These are phyloP conservation scores for Standfussiana lucernea DNA, from an alignment of 2,888 invertebrate species.

Conservation along the genomic window DNA sequence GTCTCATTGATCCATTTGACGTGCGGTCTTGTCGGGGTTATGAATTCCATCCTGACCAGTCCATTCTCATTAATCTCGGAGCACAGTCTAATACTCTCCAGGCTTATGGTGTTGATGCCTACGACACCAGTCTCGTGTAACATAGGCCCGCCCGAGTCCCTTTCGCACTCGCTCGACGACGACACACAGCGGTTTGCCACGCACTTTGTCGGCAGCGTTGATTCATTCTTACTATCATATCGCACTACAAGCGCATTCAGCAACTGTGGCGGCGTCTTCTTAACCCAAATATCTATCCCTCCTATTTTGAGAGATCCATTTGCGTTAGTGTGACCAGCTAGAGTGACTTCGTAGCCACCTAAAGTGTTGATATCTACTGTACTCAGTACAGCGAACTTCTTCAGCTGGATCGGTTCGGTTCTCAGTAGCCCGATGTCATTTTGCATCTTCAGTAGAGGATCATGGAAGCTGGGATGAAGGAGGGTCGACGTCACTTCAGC, in stretches of 20 bases:
- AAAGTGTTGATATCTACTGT: constrained; percentile 40
- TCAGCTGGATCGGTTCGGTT: constrained; percentile 30
- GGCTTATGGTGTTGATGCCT: constrained; percentile 47
- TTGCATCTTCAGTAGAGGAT: constrained; percentile 24
- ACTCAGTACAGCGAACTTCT: constrained; percentile 36
- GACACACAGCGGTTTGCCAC: constrained; percentile 25
- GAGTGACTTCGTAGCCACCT: constrained; percentile 17
- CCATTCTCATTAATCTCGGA: constrained; percentile 15
- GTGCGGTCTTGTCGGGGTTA: constrained; percentile 43
- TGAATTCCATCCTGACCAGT: constrained; percentile 32
- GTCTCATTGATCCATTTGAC: constrained; percentile 38
- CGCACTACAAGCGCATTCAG: constrained; percentile 36
- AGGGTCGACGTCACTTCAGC: constrained; percentile 33
- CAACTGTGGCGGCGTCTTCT: constrained; percentile 4
- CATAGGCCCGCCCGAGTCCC: constrained; percentile 54
- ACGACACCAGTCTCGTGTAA: constrained; percentile 38
- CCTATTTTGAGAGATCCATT: constrained; percentile 5
- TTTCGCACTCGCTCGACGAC: constrained; percentile 1
- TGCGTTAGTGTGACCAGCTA: constrained; percentile 18
- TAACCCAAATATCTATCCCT: neutral
- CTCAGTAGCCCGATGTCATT: constrained; percentile 51
- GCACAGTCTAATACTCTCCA: constrained; percentile 38
- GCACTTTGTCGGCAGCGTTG: constrained; percentile 21
- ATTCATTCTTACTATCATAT: constrained; percentile 16
- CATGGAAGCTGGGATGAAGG: constrained; percentile 38